Evolutionary conservation across 2,113 vertebrate species (phyloP).

Genomic region (Peromyscus leucopus): DNA sequence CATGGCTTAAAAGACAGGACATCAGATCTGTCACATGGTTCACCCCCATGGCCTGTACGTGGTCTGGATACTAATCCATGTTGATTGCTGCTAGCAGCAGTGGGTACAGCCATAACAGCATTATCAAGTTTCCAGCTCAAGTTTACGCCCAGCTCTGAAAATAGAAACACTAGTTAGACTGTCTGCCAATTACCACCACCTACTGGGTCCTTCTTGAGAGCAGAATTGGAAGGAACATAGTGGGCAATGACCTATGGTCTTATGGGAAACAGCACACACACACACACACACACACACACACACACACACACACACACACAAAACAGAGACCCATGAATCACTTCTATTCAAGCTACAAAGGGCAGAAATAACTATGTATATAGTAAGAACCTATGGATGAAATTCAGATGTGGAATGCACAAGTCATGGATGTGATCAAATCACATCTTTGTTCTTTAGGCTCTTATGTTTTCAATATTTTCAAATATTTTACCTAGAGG

Average conservation of each 20-base stretch:
- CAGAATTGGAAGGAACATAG: slow-evolving; percentile 3
- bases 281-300: background rate
- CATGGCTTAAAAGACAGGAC: slow-evolving; percentile 24
- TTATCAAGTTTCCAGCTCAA: slow-evolving; percentile 70
- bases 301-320: background rate
- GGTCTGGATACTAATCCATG: background rate
- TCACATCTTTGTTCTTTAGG: background rate
- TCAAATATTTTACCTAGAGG: background rate
- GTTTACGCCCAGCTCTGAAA: slow-evolving; percentile 67
- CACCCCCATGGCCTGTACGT: background rate
- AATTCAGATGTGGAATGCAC: slow-evolving; percentile 2
- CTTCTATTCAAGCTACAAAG: slow-evolving; percentile 37
- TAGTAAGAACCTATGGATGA: background rate
- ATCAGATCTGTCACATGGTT: background rate
- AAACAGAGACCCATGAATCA: background rate
- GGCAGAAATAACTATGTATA: slow-evolving; percentile 7
- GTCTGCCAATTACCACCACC: slow-evolving; percentile 41
- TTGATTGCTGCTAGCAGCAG: background rate
- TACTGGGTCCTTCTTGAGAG: slow-evolving; percentile 10
- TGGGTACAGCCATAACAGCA: slow-evolving; percentile 58
- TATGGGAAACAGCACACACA: background rate
- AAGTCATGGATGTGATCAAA: background rate
- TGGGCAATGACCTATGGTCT: slow-evolving; percentile 1
- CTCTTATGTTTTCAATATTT: slow-evolving; percentile 33
- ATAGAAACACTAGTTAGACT: slow-evolving; percentile 61